Evolutionary conservation across 37 sponge, comb jelly and placozoan species (phyloP).

Genomic region (Oopsacas minuta): DNA sequence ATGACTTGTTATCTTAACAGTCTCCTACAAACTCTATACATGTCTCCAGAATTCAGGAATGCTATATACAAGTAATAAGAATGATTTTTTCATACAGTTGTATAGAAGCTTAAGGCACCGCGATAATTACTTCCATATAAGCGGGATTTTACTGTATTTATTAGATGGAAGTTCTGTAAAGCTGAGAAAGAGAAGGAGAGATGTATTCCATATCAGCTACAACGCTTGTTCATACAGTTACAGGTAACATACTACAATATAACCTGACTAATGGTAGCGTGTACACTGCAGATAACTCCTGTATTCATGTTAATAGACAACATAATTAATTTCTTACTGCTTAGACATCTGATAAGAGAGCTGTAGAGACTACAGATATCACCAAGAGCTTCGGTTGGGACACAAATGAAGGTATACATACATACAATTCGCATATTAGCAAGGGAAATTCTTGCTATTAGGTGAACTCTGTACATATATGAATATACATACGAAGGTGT

Average conservation of each 20-base stretch:
- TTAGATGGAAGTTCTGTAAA: slow-evolving; percentile 12
- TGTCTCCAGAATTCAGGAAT: slow-evolving; percentile 92
- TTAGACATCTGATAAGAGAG: slow-evolving; percentile 60
- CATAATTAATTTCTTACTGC: not conserved
- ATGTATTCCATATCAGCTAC: slow-evolving; percentile 79
- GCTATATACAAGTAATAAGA: slow-evolving; percentile 74
- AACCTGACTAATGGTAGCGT: too few relatives aligned
- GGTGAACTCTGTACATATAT: not conserved
- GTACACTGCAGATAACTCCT: too few relatives aligned
- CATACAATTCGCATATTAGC: not conserved
- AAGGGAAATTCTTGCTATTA: not conserved
- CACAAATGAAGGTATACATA: slow-evolving; percentile 63
- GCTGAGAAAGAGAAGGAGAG: slow-evolving; percentile 29
- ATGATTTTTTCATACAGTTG: not conserved
- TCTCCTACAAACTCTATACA: slow-evolving; percentile 75
- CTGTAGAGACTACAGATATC: slow-evolving; percentile 87
- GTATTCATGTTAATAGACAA: too few relatives aligned
- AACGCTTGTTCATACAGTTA: slow-evolving; percentile 64
- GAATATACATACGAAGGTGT: too few relatives aligned
- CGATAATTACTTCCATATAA: too few relatives aligned
- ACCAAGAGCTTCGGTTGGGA: slow-evolving; percentile 95
- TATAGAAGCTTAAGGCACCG: too few relatives aligned
- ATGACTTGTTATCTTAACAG: slow-evolving; percentile 98
- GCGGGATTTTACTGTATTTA: not conserved
- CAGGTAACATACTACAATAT: slow-evolving; percentile 36